Percentiles rank a stretch among this genome's conserved stretches.
These are phyloP conservation scores for Yponomeuta evonymella DNA, from an alignment of 2,888 invertebrate genomes.

Conservation along the genomic window DNA sequence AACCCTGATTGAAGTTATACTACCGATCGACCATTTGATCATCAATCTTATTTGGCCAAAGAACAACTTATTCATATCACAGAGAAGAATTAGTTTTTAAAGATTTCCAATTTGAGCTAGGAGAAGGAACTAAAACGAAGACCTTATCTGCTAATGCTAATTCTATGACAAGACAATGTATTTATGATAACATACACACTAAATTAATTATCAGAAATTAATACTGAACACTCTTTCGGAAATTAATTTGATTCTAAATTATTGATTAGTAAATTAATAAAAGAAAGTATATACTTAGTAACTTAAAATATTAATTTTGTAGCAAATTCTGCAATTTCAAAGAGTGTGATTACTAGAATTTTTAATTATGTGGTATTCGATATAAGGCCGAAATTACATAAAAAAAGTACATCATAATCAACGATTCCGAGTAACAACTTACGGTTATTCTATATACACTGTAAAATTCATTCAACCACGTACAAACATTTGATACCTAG, in stretches of 20 bases:
- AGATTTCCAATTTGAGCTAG: conserved; percentile 22
- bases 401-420: neutral
- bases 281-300: conserved; percentile 15
- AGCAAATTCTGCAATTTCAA: neutral
- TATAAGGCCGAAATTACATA: neutral
- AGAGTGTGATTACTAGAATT: neutral
- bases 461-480: conserved; percentile 5
- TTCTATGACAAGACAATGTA: conserved; percentile 9
- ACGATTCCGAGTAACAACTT: neutral
- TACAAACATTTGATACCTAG: conserved; percentile 9
- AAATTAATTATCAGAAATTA: conserved; percentile 14
- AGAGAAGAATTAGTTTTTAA: conserved; percentile 49
- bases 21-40: conserved; percentile 1
- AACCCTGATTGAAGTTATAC: conserved; percentile 29
- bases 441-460: neutral
- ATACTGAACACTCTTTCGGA: conserved; percentile 21
- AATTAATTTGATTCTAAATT: conserved; percentile 14
- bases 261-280: conserved; percentile 11
- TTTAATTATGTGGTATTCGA: neutral
- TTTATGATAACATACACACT: conserved; percentile 7
- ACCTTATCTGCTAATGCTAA: neutral
- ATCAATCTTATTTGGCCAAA: conserved; percentile 23
- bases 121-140: neutral
- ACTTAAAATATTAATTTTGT: neutral
- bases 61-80: conserved; percentile 62